Evolutionary conservation across 2,113 vertebrate genomes (phyloP), one percentile per base, ranked within the genome.

Genomic region (Oenanthe oenanthe): DNA sequence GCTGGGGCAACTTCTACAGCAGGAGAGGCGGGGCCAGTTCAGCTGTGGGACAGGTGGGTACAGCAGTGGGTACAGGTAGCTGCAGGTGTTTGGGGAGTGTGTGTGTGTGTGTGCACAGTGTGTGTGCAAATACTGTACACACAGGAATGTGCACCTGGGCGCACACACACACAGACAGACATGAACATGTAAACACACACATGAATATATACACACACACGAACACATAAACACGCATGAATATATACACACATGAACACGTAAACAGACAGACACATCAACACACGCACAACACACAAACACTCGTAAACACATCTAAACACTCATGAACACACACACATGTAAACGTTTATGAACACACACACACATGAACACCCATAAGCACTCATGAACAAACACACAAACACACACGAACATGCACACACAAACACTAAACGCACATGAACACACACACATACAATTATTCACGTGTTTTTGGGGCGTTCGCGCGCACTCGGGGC

Each of bases 1-100:
- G 14, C 28, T 32, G 40, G 22, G 29, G 9, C 9, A 14, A 6
- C 22, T 84, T 54, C 22, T 4, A 7, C 36, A 40, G 48, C 20
- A 9, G n/a, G n/a, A n/a, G n/a, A n/a, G n/a, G n/a, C 1, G 0
- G 22, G n/a, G 29, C 24, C n/a, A 4, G 29, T 7, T 29, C 9
- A 66, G 15, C 34, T 29, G 12, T 29, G 51, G 67, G 34, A 4
- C 31, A 9, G 36, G 43, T 10, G 82, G 31, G 71, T 4, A 34
- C 42, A 29, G 60, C 58, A 14, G 70, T 1, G 29, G 42, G 58
- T 50, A 56, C 60, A 42, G 60, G 24, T 10, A 5, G 12, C 18
- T 9, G 58, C 9, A 13, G n/a, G n/a, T 29, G 60, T 29, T 4
- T 21, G 38, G 10, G 31, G 51, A 9, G 6, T 2, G 36, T 8